These are phyloP conservation scores for Chromobotia macracanthus DNA, from an alignment of 2,797 vertebrate species.

Conservation along the genomic window DNA sequence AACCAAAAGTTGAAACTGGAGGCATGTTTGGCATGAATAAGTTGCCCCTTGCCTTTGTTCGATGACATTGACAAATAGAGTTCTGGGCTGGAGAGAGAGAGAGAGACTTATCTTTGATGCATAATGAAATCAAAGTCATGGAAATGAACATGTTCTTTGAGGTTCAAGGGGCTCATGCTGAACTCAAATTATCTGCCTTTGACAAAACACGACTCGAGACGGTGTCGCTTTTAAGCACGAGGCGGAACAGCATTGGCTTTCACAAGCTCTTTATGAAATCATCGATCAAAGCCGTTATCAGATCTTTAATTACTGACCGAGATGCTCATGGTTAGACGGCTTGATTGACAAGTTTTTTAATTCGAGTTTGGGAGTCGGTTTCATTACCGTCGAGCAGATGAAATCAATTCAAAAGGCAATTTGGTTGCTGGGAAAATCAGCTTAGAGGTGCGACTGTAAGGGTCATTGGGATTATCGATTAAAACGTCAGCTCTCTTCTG, in stretches of 20 bases:
- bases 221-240: conserved; percentile 51
- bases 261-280: conserved; percentile 30
- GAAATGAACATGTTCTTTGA: conserved; percentile 81
- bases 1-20: conserved; percentile 78
- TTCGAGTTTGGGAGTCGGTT: conserved; percentile 21
- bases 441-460: conserved; percentile 40
- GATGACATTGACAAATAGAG: conserved; percentile 84
- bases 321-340: conserved; percentile 30
- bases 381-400: conserved; percentile 34
- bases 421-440: conserved; percentile 38
- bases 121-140: conserved; percentile 83
- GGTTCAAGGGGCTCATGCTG: conserved; percentile 76
- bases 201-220: conserved; percentile 64
- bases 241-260: neutral
- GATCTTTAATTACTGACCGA: conserved; percentile 46
- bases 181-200: conserved; percentile 76
- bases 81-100: conserved; percentile 63
- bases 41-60: conserved; percentile 77
- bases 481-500: conserved; percentile 3
- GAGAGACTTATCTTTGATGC: conserved; percentile 82
- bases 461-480: conserved; percentile 40
- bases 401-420: conserved; percentile 47
- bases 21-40: conserved; percentile 85
- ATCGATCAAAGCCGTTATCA: conserved; percentile 36
- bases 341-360: conserved; percentile 41